Evolutionary conservation across 1,140 invertebrate genomes (phyloP).

Genomic region (Mizuhopecten yessoensis): DNA sequence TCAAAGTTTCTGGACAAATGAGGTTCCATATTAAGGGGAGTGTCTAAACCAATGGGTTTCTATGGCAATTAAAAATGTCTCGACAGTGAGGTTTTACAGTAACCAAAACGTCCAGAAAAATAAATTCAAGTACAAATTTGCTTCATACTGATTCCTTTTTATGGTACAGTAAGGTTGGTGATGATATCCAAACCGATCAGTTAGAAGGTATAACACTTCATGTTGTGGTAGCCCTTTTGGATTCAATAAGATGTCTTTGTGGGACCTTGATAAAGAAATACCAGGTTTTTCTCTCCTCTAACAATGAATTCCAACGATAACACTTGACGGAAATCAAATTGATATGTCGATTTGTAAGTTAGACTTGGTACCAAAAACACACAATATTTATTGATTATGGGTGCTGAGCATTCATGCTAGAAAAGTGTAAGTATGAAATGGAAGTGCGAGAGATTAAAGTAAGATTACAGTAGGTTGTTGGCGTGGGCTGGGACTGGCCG

Average conservation of each 20-base stretch:
- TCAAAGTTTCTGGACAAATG: too few species aligned
- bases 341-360: constrained; percentile 35
- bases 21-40: too few species aligned
- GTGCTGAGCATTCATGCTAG: background rate
- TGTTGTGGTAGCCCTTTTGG: background rate
- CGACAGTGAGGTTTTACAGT: too few species aligned
- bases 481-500: background rate
- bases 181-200: too few species aligned
- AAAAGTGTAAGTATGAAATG: background rate
- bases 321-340: constrained; percentile 9
- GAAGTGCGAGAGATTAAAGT: background rate
- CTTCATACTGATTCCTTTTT: too few species aligned
- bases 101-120: too few species aligned
- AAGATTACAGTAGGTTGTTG: background rate
- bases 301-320: constrained; percentile 4
- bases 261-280: background rate
- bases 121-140: too few species aligned
- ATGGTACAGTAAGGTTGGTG: background rate
- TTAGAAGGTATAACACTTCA: too few species aligned
- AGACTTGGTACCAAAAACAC: background rate
- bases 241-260: background rate
- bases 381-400: background rate
- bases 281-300: background rate
- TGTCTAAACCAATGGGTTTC: too few species aligned
- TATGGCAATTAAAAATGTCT: too few species aligned